phyloP scores from a whole-genome alignment of 2,888 invertebrate genomes.

The Agonopterix alstromeriana region DNA sequence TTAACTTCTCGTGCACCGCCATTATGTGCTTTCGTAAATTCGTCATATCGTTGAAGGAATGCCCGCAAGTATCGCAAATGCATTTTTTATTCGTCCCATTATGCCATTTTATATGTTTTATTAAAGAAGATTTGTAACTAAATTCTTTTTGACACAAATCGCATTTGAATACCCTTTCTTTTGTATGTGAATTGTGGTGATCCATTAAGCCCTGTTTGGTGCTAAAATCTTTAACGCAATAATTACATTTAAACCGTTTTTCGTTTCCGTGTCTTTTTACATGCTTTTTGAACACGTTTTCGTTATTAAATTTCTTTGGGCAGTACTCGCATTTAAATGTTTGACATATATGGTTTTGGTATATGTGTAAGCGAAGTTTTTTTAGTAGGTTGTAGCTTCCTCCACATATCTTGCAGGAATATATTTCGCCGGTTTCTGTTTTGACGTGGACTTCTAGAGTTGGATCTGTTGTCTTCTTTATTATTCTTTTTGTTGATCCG shows the following conservation, averaged over 20 bases:
- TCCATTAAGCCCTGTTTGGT: background rate
- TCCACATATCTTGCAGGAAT: slow-evolving; percentile 12
- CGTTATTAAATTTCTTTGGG: background rate
- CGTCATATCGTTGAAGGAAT: slow-evolving; percentile 17
- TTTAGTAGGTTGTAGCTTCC: background rate
- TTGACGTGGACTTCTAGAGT: slow-evolving; percentile 4
- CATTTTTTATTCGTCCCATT: slow-evolving; percentile 12
- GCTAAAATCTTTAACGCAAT: slow-evolving; percentile 10
- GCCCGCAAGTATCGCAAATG: slow-evolving; percentile 21
- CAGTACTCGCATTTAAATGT: slow-evolving; percentile 7
- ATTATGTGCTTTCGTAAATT: slow-evolving; percentile 17
- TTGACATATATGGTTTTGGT: background rate
- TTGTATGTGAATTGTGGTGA: slow-evolving; percentile 10
- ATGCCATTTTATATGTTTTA: slow-evolving; percentile 17
- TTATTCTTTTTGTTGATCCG: background rate
- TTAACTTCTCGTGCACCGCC: slow-evolving; percentile 20
- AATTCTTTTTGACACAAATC: slow-evolving; percentile 19
- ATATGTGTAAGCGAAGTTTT: slow-evolving; percentile 7
- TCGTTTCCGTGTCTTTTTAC: slow-evolving; percentile 1
- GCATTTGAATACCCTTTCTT: slow-evolving; percentile 11
- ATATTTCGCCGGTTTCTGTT: slow-evolving; percentile 5
- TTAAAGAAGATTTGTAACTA: slow-evolving; percentile 7
- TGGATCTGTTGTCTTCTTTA: background rate
- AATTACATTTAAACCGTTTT: background rate
- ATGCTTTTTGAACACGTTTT: background rate